These are phyloP conservation scores for Limenitis camilla DNA, from an alignment of 2,888 invertebrate species.

Conservation along the genomic window DNA sequence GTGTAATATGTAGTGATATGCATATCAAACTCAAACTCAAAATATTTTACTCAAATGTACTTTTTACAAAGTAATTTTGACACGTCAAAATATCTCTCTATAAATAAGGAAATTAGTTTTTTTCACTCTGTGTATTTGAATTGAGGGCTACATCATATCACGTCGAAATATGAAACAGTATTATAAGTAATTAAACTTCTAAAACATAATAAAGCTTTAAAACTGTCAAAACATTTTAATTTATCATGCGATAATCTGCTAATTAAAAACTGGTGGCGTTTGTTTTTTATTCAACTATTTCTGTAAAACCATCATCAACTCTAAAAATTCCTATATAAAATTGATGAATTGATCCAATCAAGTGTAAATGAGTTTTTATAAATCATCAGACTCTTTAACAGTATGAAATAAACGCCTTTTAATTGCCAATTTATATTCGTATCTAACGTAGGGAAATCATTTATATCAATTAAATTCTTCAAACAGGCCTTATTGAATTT, in stretches of 20 bases:
- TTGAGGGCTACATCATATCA: too few species aligned
- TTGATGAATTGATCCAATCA: slow-evolving; percentile 7
- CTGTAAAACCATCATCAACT: neutral
- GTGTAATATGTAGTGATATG: too few species aligned
- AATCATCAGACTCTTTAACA: slow-evolving; percentile 9
- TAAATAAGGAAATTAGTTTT: too few species aligned
- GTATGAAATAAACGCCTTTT: slow-evolving; percentile 11
- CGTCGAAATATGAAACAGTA: too few species aligned
- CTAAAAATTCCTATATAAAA: neutral
- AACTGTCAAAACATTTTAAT: neutral
- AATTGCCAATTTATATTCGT: slow-evolving; percentile 11
- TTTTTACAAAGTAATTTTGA: too few species aligned
- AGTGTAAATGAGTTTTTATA: slow-evolving; percentile 4
- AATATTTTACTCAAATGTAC: too few species aligned
- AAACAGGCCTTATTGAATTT: too few species aligned
- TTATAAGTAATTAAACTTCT: too few species aligned
- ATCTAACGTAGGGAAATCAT: slow-evolving; percentile 9
- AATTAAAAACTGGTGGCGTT: neutral
- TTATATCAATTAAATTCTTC: neutral
- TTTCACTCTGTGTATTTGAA: too few species aligned
- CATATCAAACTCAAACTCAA: too few species aligned
- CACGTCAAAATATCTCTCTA: too few species aligned
- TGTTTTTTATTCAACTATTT: neutral
- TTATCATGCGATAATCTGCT: slow-evolving; percentile 1
- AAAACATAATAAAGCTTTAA: neutral